Conservation (phyloP, 2,113 vertebrate genomes). For the Clupea harengus region DNA sequence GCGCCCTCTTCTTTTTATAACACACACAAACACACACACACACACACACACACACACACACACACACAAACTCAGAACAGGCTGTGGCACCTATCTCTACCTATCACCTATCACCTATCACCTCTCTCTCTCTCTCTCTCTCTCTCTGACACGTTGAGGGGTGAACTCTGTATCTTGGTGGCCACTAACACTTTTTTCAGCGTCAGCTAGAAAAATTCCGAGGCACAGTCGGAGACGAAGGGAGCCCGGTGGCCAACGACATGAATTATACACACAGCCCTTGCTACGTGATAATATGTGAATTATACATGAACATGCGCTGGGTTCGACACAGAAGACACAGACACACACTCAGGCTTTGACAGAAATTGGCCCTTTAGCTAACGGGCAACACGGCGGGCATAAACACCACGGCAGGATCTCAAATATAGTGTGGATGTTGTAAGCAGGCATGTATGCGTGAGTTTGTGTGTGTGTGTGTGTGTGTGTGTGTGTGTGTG, state of each 20-base stretch:
- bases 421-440: neutral
- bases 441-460: neutral
- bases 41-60: neutral
- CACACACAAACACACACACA: neutral
- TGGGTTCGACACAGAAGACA: neutral
- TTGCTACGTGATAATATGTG: constrained; percentile 67
- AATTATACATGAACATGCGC: constrained; percentile 68
- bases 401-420: neutral
- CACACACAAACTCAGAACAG: neutral
- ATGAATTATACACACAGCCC: constrained; percentile 66
- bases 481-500: neutral
- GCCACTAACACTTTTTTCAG: neutral
- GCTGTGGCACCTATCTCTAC: neutral
- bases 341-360: constrained; percentile 15
- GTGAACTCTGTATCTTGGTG: neutral
- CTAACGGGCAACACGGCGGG: neutral
- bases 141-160: neutral
- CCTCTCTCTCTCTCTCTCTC: neutral
- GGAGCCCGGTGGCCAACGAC: constrained; percentile 39
- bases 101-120: neutral
- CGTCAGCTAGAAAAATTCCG: neutral
- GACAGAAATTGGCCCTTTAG: neutral
- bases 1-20: neutral
- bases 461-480: neutral
- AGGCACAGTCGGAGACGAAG: neutral